Evolutionary conservation across 2,888 invertebrate genomes (phyloP).

Genomic region (Corythucha ciliata): DNA sequence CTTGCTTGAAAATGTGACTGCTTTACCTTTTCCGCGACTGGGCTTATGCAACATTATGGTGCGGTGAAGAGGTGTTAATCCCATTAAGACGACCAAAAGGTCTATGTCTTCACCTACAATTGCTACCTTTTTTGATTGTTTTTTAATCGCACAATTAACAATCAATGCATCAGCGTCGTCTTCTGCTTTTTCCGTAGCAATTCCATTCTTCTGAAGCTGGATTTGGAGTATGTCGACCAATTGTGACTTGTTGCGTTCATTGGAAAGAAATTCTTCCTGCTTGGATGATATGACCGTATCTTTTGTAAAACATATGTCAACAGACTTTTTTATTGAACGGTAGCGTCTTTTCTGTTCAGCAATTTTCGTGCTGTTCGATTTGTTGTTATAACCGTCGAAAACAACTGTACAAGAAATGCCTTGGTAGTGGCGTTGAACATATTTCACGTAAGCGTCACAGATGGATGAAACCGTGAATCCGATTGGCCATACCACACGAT

Average conservation of each 20-base stretch:
- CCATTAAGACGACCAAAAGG: slow-evolving; percentile 3
- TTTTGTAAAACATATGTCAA: too few species aligned
- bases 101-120: slow-evolving; percentile 15
- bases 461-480: too few species aligned
- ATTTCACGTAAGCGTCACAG: too few species aligned
- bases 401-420: slow-evolving; percentile 21
- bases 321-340: too few species aligned
- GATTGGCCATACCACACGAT: background rate
- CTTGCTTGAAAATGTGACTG: background rate
- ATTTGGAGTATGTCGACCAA: too few species aligned
- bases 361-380: slow-evolving; percentile 14
- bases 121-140: background rate
- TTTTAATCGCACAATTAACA: background rate
- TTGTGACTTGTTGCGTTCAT: too few species aligned
- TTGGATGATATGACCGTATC: too few species aligned
- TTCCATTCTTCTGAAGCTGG: too few species aligned
- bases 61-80: background rate
- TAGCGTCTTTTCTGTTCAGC: slow-evolving; percentile 20
- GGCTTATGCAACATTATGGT: slow-evolving; percentile 6
- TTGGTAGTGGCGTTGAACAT: too few species aligned
- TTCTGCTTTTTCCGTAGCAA: slow-evolving; percentile 9
- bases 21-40: background rate
- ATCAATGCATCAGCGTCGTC: slow-evolving; percentile 8
- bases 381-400: slow-evolving; percentile 16
- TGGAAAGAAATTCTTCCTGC: too few species aligned